Base-by-base conservation (phyloP, 2,113 vertebrate genomes). In the Turdus rufiventris region DNA sequence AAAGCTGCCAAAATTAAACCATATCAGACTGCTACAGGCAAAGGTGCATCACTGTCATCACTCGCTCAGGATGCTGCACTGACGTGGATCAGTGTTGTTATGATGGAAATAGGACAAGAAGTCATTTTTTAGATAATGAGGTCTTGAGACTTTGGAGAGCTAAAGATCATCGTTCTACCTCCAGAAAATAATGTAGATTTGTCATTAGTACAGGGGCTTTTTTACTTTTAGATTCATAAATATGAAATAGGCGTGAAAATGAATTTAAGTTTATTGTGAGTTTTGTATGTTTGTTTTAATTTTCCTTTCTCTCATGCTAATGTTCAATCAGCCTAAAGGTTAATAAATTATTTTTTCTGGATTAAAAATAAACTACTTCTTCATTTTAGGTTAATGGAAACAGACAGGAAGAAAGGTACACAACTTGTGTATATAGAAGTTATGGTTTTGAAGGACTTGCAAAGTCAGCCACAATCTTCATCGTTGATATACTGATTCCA, bases 191-290 rank as follows among this genome's bases (percentile, higher is more conserved):
- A 90, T 74, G 83, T 91, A 83, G 31, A 66, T 87, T 91, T 91
- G 48, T 43, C 65, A 61, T 75, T 80, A 82, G 43, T 21, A 21
- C 48, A 94, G 56, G 9, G 4, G 3, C 58, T 75, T 61, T 25
- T 89, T 84, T 90, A 63, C 77, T 93, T 94, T 93, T 79, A 86
- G 79, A 89, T 88, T 74, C 5, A 65, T 93, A 91, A 90, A 94
- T 83, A 84, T 4, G 14, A 85, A 80, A 56, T 56, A 77, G 57
- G 45, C 54, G 20, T 8, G 5, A 68, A 91, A 96, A 95, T 48
- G 45, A 92, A 54, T 81, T 6, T 20, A 76, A 66, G 6, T 54
- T 43, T 50, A 34, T 81, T 60, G 68, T 74, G 6, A 3, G 5
- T 12, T 57, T 45, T 13, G 33, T 20, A 38, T 60, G 25, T 21